Evolutionary conservation across 2,888 invertebrate genomes (phyloP), one percentile per base, ranked within the genome.

Genomic region (Therioaphis trifolii): DNA sequence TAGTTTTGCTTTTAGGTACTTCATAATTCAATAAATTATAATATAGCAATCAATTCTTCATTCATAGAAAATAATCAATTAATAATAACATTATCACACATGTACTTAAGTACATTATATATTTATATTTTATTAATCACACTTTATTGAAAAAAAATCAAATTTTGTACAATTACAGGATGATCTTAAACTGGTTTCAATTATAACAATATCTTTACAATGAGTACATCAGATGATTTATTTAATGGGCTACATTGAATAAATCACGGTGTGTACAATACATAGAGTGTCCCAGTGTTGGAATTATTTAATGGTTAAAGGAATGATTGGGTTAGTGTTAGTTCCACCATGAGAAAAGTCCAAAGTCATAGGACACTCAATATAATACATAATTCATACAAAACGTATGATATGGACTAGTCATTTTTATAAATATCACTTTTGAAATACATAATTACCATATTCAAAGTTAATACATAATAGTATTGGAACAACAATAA

Each of bases 371-470:
- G 24, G 18, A 68, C 78, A 78, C 40, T 77, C 49, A 4, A 49
- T 49, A 77, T 24, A 58, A 74, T 77, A 76, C 18, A 76, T 43
- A 77, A 66, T 66, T 49, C 63, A 78, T 78, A 55, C 24, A 78
- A 68, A 43, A 43, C 21, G 21, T 77, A 58, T 55, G 40, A 84
- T 84, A 82, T 63, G 21, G 72, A 82, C 82, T 82, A 82, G 82
- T 72, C 29, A 82, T 18, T 61, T 80, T 82, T 82, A 63, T 82
- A 82, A 82, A 72, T 74, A 82, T 82, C 82, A 82, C 82, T 72
- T 82, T 72, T 63, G 63, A 49, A 80, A 61, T 72, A 69, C 55
- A 61, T 49, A 18, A 61, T 61, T n/a, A n/a, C n/a, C n/a, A 49
- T 82, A 82, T 49, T 74, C 18, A 49, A 46, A 49, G 58, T 82